Percentiles rank a stretch among this genome's conserved stretches.
Evolutionary conservation across 2,797 vertebrate genomes (phyloP).

Genomic region (Sebastiscus albofasciatus): DNA sequence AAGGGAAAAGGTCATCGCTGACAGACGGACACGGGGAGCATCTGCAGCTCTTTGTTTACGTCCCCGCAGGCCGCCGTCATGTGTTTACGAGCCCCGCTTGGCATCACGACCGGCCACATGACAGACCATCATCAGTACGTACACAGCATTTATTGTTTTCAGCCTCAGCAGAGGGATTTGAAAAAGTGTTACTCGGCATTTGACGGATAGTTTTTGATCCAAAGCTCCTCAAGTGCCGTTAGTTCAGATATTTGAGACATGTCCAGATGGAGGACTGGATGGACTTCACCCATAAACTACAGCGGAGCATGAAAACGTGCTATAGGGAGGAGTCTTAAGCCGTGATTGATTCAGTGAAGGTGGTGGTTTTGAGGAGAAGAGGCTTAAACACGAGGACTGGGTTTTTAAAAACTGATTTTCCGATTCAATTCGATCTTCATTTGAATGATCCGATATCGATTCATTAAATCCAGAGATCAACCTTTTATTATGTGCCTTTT

Average conservation of each 20-base stretch:
- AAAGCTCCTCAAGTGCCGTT: not conserved
- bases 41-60: conserved; percentile 57
- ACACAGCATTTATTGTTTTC: not conserved
- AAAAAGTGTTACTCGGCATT: not conserved
- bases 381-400: too few species aligned
- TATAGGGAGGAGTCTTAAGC: not conserved
- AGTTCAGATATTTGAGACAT: not conserved
- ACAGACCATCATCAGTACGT: not conserved
- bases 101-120: not conserved
- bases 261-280: not conserved
- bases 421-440: too few species aligned
- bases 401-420: too few species aligned
- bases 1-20: conserved; percentile 76
- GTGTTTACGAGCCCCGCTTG: conserved; percentile 10
- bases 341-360: not conserved
- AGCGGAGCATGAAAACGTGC: not conserved
- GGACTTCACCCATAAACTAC: not conserved
- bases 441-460: too few species aligned
- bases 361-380: not conserved
- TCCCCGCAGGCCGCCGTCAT: conserved; percentile 35
- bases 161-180: not conserved
- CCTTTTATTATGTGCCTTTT: too few species aligned
- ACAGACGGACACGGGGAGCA: conserved; percentile 58
- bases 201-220: not conserved
- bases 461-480: too few species aligned